phyloP scores from a whole-genome alignment of 1,140 invertebrate genomes.

The Lepidotrigona ventralis region DNA sequence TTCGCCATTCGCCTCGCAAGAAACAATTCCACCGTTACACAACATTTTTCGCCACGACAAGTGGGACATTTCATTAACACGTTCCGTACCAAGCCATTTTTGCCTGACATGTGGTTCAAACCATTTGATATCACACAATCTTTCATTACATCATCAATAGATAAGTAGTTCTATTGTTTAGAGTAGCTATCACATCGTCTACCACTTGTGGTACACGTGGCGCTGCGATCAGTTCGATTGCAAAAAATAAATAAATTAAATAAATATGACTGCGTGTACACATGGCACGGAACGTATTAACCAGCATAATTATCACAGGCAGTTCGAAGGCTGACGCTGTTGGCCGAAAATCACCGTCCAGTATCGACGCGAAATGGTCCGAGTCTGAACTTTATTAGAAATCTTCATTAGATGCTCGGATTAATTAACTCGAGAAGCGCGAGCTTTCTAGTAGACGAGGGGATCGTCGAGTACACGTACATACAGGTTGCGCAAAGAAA shows the following conservation, averaged over 20 bases:
- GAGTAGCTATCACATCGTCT: no score
- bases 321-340: constrained; percentile 21
- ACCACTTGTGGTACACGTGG: no score
- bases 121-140: no score
- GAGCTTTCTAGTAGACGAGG: background rate
- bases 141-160: no score
- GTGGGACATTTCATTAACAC: constrained; percentile 5
- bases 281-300: no score
- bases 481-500: constrained; percentile 11
- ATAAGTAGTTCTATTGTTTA: no score
- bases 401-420: background rate
- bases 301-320: constrained; percentile 23
- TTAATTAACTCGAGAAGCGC: constrained; percentile 15
- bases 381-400: background rate
- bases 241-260: no score
- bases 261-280: no score
- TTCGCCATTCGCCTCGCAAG: background rate
- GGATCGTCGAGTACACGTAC: background rate
- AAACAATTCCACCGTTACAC: background rate
- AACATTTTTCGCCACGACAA: background rate
- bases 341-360: constrained; percentile 23
- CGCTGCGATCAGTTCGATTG: no score
- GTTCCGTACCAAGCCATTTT: no score
- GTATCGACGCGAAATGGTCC: background rate
- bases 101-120: no score